phyloP scores from a whole-genome alignment of 2,888 invertebrate species.

The Acholoe squamosa region DNA sequence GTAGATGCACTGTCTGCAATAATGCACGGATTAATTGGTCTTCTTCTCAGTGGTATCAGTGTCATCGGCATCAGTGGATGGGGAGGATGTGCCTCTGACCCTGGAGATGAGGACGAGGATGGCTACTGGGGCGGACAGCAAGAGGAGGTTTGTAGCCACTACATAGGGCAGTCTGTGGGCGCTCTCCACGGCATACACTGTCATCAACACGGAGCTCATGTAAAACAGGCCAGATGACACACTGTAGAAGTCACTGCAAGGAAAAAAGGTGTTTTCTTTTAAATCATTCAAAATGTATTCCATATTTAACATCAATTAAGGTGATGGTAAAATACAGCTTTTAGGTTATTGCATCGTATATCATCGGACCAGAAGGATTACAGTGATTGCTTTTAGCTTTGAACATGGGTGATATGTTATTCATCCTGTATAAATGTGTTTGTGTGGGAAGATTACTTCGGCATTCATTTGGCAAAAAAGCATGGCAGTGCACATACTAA shows the following conservation, averaged over 20 bases:
- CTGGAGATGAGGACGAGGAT: conserved; percentile 16
- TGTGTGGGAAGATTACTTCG: too few relatives aligned
- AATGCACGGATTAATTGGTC: conserved; percentile 11
- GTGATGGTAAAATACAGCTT: too few relatives aligned
- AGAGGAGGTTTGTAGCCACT: conserved; percentile 66
- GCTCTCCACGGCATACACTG: conserved; percentile 65
- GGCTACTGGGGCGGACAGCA: conserved; percentile 33
- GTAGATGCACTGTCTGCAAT: background rate
- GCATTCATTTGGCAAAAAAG: too few relatives aligned
- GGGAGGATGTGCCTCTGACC: background rate
- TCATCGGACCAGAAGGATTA: too few relatives aligned
- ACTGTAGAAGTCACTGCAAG: conserved; percentile 65
- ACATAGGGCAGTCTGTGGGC: conserved; percentile 67
- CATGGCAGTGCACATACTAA: too few relatives aligned
- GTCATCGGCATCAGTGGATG: background rate
- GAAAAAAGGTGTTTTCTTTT: too few relatives aligned
- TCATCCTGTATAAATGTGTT: too few relatives aligned
- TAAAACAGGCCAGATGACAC: conserved; percentile 65
- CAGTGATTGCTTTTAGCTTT: too few relatives aligned
- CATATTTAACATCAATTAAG: too few relatives aligned
- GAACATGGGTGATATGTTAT: too few relatives aligned
- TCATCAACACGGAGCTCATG: conserved; percentile 66
- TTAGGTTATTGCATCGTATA: too few relatives aligned
- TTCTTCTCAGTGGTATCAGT: background rate
- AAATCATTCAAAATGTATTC: too few relatives aligned